A percentile compares a stretch with the other conserved stretches of the same genome.
These are phyloP conservation scores for Carabus problematicus DNA, from an alignment of 2,888 invertebrate genomes.

Conservation along the genomic window DNA sequence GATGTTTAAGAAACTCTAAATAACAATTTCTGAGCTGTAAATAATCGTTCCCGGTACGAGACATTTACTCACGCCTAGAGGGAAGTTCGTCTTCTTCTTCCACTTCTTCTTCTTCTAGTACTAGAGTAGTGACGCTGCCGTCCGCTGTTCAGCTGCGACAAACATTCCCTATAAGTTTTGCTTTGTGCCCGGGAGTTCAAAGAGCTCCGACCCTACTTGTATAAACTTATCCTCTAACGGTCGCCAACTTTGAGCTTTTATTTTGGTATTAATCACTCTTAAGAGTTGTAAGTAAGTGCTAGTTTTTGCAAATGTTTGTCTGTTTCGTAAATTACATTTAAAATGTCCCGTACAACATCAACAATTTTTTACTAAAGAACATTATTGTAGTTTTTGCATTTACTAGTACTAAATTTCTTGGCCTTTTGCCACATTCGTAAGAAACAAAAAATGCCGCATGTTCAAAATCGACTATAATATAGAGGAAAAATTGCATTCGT, in stretches of 20 bases:
- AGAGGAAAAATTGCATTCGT: no score
- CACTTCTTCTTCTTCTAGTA: slow-evolving; percentile 21
- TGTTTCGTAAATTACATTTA: no score
- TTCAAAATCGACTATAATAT: no score
- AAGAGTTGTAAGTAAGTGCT: not conserved
- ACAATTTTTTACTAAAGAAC: no score
- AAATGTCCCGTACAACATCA: no score
- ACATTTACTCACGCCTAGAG: slow-evolving; percentile 35
- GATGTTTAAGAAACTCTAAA: slow-evolving; percentile 32
- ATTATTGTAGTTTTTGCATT: no score
- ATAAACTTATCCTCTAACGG: not conserved
- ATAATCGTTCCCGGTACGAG: slow-evolving; percentile 25
- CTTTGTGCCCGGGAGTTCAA: slow-evolving; percentile 10
- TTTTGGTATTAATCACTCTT: slow-evolving; percentile 7
- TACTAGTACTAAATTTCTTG: no score
- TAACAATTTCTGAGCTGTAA: slow-evolving; percentile 39
- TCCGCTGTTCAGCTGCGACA: slow-evolving; percentile 23
- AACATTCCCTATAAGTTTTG: slow-evolving; percentile 37
- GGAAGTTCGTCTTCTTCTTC: slow-evolving; percentile 30
- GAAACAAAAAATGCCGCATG: no score
- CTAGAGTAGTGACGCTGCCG: not conserved
- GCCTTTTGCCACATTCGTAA: no score
- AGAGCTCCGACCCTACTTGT: not conserved
- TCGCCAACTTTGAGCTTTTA: not conserved
- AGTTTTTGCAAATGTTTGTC: slow-evolving; percentile 4